Conservation (phyloP, 2,888 invertebrate genomes). For the Acronicta psi region DNA sequence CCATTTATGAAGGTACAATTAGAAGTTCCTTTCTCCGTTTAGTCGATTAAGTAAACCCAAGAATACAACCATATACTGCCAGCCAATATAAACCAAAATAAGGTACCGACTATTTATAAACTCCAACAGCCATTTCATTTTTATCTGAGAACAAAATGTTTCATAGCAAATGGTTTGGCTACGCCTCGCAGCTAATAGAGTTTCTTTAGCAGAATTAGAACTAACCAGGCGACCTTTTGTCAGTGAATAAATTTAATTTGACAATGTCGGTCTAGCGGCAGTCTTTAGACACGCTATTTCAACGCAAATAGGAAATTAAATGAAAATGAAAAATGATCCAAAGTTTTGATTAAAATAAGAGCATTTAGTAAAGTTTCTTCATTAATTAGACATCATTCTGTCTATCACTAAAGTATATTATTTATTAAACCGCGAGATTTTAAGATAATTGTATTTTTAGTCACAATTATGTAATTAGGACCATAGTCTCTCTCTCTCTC, state of each 20-base stretch:
- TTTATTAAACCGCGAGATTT: neutral
- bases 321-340: neutral
- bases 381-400: neutral
- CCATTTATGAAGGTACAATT: too few species aligned
- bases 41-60: conserved; percentile 6
- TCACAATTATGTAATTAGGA: too few species aligned
- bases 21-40: neutral
- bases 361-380: neutral
- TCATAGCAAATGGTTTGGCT: conserved; percentile 17
- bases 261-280: conserved; percentile 26
- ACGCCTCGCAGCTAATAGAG: conserved; percentile 32
- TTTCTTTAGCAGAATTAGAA: conserved; percentile 31
- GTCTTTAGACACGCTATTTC: conserved; percentile 7
- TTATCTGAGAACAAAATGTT: conserved; percentile 40
- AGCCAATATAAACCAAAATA: conserved; percentile 16
- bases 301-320: conserved; percentile 3
- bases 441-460: neutral
- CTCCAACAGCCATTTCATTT: conserved; percentile 30
- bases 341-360: neutral
- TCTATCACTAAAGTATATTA: neutral
- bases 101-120: conserved; percentile 28
- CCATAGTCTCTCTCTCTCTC: too few species aligned
- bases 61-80: conserved; percentile 4
- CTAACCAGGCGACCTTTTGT: conserved; percentile 32
- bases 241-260: conserved; percentile 49